Base-by-base conservation (phyloP, 2,888 invertebrate genomes). In the Stenotaenia linearis region DNA sequence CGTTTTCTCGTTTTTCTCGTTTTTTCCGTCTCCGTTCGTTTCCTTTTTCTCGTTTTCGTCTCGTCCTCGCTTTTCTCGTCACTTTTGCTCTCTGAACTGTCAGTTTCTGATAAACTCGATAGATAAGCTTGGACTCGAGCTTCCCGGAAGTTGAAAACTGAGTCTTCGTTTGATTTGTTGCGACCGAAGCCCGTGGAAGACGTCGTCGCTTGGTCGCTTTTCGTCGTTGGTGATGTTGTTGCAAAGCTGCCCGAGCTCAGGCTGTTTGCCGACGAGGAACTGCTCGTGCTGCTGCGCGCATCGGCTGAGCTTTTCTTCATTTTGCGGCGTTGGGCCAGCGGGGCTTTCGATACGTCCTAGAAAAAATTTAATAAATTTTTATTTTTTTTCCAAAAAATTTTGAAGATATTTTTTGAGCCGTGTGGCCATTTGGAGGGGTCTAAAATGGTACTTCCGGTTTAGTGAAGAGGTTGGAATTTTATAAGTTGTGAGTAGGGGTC, bases 341-440 rank as follows among this genome's bases (percentile, higher is more conserved):
- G 91, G 0, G 92, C 92, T 79, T 90, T 90, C 35, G 90, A 88
- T 0, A 93, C 93, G 83, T 92, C 92, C 85, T 92, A 89, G 4
- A 2, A 35, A 18, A n/a, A n/a, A n/a, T n/a, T n/a, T n/a, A n/a
- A n/a, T n/a, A n/a, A n/a, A n/a, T n/a, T n/a, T n/a, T n/a, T n/a
- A n/a, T n/a, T n/a, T n/a, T n/a, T n/a, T n/a, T n/a, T n/a, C n/a
- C n/a, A n/a, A n/a, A n/a, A n/a, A n/a, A n/a, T n/a, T n/a, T n/a
- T n/a, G n/a, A n/a, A n/a, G n/a, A n/a, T n/a, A n/a, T n/a, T n/a
- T n/a, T n/a, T n/a, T n/a, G n/a, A n/a, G n/a, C n/a, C n/a, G n/a
- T n/a, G n/a, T n/a, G n/a, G n/a, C n/a, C n/a, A n/a, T n/a, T n/a
- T n/a, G n/a, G n/a, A n/a, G n/a, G n/a, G n/a, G n/a, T n/a, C n/a